phyloP scores from a whole-genome alignment of 2,888 invertebrate genomes.

The Aporophyla lueneburgensis region DNA sequence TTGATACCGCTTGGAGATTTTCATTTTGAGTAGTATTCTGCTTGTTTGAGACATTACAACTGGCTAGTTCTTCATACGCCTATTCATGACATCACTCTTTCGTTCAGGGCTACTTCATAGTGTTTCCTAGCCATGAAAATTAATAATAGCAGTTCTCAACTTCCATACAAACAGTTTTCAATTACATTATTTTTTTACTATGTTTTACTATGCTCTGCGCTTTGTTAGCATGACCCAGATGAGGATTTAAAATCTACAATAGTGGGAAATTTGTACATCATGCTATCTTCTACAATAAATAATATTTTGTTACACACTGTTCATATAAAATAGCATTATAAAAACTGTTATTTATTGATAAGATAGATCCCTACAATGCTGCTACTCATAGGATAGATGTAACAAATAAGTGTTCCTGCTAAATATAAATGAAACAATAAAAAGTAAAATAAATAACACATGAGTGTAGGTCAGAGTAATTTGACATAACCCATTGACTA shows the following conservation, averaged over 20 bases:
- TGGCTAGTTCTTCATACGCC: slow-evolving; percentile 64
- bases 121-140: slow-evolving; percentile 36
- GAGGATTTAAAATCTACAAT: slow-evolving; percentile 22
- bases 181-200: slow-evolving; percentile 19
- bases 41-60: slow-evolving; percentile 65
- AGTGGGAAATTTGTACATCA: slow-evolving; percentile 14
- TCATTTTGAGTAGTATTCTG: slow-evolving; percentile 67
- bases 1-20: slow-evolving; percentile 79
- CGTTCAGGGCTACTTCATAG: slow-evolving; percentile 46
- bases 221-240: slow-evolving; percentile 44
- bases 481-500: slow-evolving; percentile 27
- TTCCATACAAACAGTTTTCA: slow-evolving; percentile 17
- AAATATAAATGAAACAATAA: neutral
- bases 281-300: slow-evolving; percentile 9
- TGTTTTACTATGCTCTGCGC: slow-evolving; percentile 25
- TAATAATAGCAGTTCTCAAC: slow-evolving; percentile 27
- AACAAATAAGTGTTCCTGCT: neutral
- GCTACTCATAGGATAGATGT: slow-evolving; percentile 4
- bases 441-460: neutral
- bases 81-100: slow-evolving; percentile 58
- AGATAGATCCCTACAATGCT: neutral
- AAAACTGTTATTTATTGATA: neutral
- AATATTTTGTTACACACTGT: slow-evolving; percentile 16
- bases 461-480: slow-evolving; percentile 24
- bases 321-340: slow-evolving; percentile 1